Base-by-base conservation (phyloP, 30 jellyfish, hydroid and myxozoan species). In the Calvadosia cruxmelitensis region DNA sequence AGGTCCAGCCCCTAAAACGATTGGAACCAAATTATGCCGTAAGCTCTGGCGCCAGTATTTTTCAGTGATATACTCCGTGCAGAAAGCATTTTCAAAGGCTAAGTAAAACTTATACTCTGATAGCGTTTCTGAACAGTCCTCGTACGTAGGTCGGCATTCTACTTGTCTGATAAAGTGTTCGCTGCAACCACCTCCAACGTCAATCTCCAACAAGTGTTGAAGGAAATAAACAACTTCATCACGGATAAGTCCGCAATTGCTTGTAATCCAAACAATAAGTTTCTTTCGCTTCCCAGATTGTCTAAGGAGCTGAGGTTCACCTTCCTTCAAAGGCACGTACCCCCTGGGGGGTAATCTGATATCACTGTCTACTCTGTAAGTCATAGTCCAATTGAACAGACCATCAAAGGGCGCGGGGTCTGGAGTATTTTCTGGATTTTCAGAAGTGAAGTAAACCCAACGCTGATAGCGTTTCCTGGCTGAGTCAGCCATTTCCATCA, bases 371-470 rank as follows among this genome's bases (percentile, higher is more conserved):
- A 57, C 63, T 67, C 53, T 65, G 68, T 72, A 72, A 0, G 93
- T 72, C 93, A 81, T 81, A 24, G 93, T 81, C 86, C 81, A 81
- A 66, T 89, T 89, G 68, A 89, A 89, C 33, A 76, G 75, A 0
- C 98, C 95, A 64, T 82, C 57, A 5, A 68, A 74, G 34, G 94
- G 92, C 12, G 52, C 61, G 33, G 72, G 69, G 57, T 72, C 75
- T 3, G 78, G 92, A 28, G 95, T 70, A 63, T 89, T 81, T 27
- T 61, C 20, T 0, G 98, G 98, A 53, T 80, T 89, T 63, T 89
- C 98, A 25, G 95, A 82, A 33, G 94, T 77, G 48, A 81, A 89
- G 61, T 79, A 89, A 10, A 83, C 84, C 98, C 98, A 89, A 27
- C 95, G 73, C 48, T 89, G 98, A 25, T 64, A 50, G 28, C 33